Evolutionary conservation across 1,140 invertebrate genomes (phyloP), one percentile per base, ranked within the genome.

Genomic region (Brachionus manjavacas): DNA sequence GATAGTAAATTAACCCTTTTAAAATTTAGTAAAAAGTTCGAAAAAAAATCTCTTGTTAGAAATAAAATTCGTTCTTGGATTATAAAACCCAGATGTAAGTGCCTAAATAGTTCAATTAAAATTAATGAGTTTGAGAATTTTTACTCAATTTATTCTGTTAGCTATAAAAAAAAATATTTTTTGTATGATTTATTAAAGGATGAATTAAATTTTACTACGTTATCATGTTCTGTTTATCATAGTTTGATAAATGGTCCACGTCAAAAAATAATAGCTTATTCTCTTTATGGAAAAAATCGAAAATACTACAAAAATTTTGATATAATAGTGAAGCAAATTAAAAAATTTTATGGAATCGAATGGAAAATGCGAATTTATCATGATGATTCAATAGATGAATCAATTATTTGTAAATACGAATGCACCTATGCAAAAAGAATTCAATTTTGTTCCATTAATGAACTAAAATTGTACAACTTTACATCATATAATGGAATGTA

Each of bases 281-380:
- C 79, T 64, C 79, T 81, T 20, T 81, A 64, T 68, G 79, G 79
- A 64, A 81, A 81, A 64, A 25, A 60, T 41, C 52, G 16, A 12
- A 60, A 68, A 64, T 81, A 81, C 25, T 81, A 81, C 41, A 3
- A 23, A 20, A 64, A 64, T 60, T 28, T 81, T 41, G 16, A 60
- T 25, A 23, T 7, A 12, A 16, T 64, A 16, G 31, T 20, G 8
- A 8, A 39, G n/a, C 49, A 28, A 25, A 60, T 81, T 14, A 81
- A 68, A 39, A 64, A 64, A 43, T 60, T 64, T 46, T 81, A 35
- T 68, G 55, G 76, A 31, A 3, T n/a, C 1, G 25, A 81, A 11
- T 81, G 79, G 79, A 81, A 64, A 41, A 68, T 81, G 2, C 16
- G 79, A 81, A 46, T 81, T 43, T 81, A 81, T 41, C 52, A 81